Conservation (phyloP, 1,140 invertebrate species). For the Zaprionus africanus region DNA sequence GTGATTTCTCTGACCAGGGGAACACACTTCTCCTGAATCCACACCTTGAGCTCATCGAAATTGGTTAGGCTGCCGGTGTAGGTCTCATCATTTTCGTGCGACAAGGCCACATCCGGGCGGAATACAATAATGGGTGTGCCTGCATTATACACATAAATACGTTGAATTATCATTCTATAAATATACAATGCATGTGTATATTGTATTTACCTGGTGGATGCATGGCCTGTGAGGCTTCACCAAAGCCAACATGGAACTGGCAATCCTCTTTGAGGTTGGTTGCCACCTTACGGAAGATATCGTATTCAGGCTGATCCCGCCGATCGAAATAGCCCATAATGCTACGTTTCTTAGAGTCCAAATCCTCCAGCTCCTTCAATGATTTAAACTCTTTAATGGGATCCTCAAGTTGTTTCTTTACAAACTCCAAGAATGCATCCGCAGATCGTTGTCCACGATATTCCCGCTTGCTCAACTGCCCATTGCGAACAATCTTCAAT, state of each 20-base stretch:
- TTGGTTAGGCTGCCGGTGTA: slow-evolving; percentile 89
- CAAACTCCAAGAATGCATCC: slow-evolving; percentile 94
- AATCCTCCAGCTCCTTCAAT: slow-evolving; percentile 90
- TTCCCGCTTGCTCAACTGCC: slow-evolving; percentile 96
- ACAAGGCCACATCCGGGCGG: slow-evolving; percentile 90
- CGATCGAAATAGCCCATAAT: slow-evolving; percentile 97
- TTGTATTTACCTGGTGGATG: slow-evolving; percentile 88
- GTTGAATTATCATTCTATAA: neutral
- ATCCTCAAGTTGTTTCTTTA: slow-evolving; percentile 96
- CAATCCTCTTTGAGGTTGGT: slow-evolving; percentile 98
- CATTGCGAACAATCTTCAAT: slow-evolving; percentile 97
- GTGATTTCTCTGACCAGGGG: slow-evolving; percentile 96
- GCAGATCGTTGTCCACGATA: slow-evolving; percentile 91
- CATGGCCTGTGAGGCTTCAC: slow-evolving; percentile 92
- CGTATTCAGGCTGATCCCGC: slow-evolving; percentile 92
- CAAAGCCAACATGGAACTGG: slow-evolving; percentile 96
- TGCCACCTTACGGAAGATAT: slow-evolving; percentile 92
- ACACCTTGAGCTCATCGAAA: slow-evolving; percentile 93
- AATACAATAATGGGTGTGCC: slow-evolving; percentile 92
- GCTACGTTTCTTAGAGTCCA: slow-evolving; percentile 95
- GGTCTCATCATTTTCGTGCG: slow-evolving; percentile 92
- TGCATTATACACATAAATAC: slow-evolving; percentile 18
- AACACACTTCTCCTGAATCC: slow-evolving; percentile 95
- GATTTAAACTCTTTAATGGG: slow-evolving; percentile 92
- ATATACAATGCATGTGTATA: neutral